These are phyloP conservation scores for Melitaea athalia DNA, from an alignment of 2,888 invertebrate species.

Conservation along the genomic window DNA sequence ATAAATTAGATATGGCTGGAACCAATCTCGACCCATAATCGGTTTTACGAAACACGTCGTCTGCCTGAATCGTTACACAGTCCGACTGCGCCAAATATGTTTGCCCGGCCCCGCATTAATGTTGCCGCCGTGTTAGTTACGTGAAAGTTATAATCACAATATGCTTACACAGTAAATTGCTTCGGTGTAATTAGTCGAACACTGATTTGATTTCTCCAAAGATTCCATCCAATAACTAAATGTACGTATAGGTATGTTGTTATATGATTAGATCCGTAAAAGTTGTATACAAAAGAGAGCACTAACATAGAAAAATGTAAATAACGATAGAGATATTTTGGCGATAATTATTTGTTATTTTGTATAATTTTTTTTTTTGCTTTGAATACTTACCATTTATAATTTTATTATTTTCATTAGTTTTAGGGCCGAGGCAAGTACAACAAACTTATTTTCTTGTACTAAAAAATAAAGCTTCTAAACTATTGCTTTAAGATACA, in stretches of 20 bases:
- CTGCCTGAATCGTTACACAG: constrained; percentile 64
- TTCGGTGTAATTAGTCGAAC: constrained; percentile 33
- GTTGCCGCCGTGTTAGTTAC: constrained; percentile 42
- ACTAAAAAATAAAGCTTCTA: no score
- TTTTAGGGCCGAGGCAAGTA: no score
- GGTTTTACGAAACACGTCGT: constrained; percentile 70
- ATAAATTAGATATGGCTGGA: constrained; percentile 74
- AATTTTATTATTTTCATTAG: no score
- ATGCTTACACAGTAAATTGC: constrained; percentile 41
- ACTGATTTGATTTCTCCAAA: constrained; percentile 21
- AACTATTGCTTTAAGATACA: no score
- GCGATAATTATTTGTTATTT: no score
- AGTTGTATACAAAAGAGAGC: no score
- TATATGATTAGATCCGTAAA: no score
- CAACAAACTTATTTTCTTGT: no score
- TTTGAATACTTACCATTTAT: no score
- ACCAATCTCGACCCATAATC: constrained; percentile 69
- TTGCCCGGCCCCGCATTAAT: constrained; percentile 41
- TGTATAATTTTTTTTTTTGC: no score
- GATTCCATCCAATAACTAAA: constrained; percentile 2
- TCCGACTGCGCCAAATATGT: constrained; percentile 49
- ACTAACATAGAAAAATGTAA: no score
- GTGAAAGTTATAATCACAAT: constrained; percentile 47
- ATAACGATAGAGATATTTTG: no score
- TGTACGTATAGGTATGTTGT: not conserved